Percentiles rank a stretch among this genome's conserved stretches.
Conservation (phyloP, 2,113 vertebrate genomes). For the Ranitomeya variabilis region DNA sequence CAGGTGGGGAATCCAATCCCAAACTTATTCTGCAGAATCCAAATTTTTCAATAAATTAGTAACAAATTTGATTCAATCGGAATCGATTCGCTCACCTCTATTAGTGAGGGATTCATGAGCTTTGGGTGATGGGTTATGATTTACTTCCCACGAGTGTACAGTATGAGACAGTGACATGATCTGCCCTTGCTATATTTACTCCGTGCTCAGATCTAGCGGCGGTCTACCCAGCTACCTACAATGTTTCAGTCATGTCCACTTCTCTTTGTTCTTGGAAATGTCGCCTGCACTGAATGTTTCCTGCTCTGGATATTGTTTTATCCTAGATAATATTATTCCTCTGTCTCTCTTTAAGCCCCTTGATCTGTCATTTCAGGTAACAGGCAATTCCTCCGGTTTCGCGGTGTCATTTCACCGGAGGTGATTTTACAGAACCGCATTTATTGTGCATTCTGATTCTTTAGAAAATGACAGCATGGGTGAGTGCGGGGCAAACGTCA, state of each 20-base stretch:
- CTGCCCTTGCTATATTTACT: neutral
- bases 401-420: neutral
- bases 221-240: neutral
- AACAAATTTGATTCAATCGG: no score
- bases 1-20: no score
- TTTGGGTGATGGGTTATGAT: neutral
- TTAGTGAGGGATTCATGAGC: neutral
- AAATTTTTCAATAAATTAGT: no score
- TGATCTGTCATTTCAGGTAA: slow-evolving; percentile 15
- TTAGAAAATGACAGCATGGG: slow-evolving; percentile 30
- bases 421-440: slow-evolving; percentile 15
- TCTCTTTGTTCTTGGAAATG: neutral
- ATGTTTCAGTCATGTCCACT: neutral
- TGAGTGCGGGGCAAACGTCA: neutral
- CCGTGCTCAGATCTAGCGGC: neutral
- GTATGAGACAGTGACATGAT: neutral
- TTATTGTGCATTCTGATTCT: slow-evolving; percentile 46
- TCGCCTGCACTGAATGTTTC: neutral
- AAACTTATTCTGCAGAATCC: no score
- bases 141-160: neutral
- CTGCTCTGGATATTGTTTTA: neutral
- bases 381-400: neutral
- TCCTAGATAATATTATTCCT: neutral
- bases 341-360: neutral
- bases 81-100: no score